phyloP scores from a whole-genome alignment of 2,888 invertebrate species.

The Meiosimyza decipiens region DNA sequence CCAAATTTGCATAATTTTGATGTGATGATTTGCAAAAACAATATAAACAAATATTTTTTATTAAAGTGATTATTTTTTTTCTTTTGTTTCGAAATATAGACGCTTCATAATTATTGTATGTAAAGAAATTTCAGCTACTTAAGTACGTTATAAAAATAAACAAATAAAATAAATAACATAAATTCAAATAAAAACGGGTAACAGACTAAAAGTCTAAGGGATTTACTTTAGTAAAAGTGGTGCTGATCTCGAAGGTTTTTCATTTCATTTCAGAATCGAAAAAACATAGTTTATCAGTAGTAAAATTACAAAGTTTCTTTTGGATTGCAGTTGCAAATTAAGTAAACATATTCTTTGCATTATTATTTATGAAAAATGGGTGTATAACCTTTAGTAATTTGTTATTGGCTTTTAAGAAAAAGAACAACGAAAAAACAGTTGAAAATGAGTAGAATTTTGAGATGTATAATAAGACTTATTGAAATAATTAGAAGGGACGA shows the following conservation, averaged over 20 bases:
- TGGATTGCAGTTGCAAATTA: conserved; percentile 36
- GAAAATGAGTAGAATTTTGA: conserved; percentile 26
- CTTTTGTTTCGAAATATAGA: conserved; percentile 11
- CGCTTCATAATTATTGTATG: conserved; percentile 19
- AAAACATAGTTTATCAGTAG: conserved; percentile 1
- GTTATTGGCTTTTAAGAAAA: not conserved
- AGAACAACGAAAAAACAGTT: conserved; percentile 33
- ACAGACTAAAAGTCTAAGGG: conserved; percentile 52
- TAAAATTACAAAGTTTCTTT: conserved; percentile 21
- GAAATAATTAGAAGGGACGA: conserved; percentile 26
- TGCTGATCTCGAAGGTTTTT: conserved; percentile 16
- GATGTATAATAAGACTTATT: conserved; percentile 7
- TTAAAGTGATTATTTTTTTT: not conserved
- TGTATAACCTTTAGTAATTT: conserved; percentile 5
- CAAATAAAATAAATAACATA: conserved; percentile 41
- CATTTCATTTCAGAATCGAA: conserved; percentile 4
- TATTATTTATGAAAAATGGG: conserved; percentile 37
- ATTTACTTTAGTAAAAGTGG: conserved; percentile 28
- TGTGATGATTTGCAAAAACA: conserved; percentile 40
- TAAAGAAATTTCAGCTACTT: conserved; percentile 21
- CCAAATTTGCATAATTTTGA: conserved; percentile 12
- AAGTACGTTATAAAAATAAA: not conserved
- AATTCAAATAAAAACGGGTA: conserved; percentile 52
- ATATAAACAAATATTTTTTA: conserved; percentile 36
- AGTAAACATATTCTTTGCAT: conserved; percentile 38